A percentile compares a stretch with the other conserved stretches of the same genome.
phyloP scores from a whole-genome alignment of 2,797 vertebrate species.

The Acanthornis magna region DNA sequence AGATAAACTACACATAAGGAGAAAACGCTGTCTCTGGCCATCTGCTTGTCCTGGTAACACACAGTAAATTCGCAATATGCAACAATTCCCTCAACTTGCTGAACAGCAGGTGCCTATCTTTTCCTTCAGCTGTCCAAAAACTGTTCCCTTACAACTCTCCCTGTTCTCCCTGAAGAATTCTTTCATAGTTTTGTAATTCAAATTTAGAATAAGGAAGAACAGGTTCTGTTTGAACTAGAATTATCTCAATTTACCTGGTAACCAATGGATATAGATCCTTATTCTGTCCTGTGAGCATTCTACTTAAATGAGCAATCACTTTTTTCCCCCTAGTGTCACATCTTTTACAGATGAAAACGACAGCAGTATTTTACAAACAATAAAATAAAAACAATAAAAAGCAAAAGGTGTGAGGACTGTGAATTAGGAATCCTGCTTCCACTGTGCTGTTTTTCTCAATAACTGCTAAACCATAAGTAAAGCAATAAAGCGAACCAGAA shows the following conservation, averaged over 20 bases:
- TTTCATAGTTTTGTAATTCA: conserved; percentile 41
- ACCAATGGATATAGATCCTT: neutral
- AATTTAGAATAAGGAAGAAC: conserved; percentile 20
- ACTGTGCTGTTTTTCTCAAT: neutral
- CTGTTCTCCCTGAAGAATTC: neutral
- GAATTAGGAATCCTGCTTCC: neutral
- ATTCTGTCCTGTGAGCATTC: conserved; percentile 6
- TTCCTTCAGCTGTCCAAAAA: conserved; percentile 59
- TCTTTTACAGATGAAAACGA: neutral
- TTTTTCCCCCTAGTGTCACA: neutral
- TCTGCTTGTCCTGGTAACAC: conserved; percentile 61
- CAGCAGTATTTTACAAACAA: neutral
- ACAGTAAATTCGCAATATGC: conserved; percentile 38
- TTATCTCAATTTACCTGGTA: conserved; percentile 16
- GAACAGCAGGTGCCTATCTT: conserved; percentile 66
- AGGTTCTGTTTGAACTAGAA: conserved; percentile 32
- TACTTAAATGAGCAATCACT: neutral
- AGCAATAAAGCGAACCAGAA: neutral
- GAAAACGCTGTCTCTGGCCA: conserved; percentile 48
- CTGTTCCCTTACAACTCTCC: conserved; percentile 19
- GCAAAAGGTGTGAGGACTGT: neutral
- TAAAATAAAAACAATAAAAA: neutral
- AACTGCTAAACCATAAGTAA: neutral
- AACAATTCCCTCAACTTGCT: conserved; percentile 63
- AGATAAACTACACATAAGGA: conserved; percentile 55